Conservation (phyloP, 2,113 vertebrate species). For the Madoqua kirkii region DNA sequence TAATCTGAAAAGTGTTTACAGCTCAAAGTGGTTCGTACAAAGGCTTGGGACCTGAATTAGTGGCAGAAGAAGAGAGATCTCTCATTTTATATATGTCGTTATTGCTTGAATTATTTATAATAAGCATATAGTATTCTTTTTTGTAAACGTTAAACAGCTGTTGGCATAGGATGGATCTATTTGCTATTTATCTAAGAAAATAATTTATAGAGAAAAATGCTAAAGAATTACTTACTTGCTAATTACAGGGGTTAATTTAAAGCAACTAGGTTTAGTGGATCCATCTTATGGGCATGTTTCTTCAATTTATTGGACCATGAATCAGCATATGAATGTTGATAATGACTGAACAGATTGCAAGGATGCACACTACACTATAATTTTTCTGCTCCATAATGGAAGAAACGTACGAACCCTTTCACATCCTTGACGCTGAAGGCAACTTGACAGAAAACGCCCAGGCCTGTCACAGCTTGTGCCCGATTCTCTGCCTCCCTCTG, state of each 20-base stretch:
- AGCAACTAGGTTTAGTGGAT: neutral
- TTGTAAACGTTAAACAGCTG: neutral
- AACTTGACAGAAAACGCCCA: neutral
- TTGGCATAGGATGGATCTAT: neutral
- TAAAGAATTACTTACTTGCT: neutral
- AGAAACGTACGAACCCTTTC: neutral
- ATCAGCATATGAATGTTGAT: slow-evolving; percentile 52
- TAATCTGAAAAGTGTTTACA: neutral
- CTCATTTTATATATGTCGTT: neutral
- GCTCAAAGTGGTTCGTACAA: neutral
- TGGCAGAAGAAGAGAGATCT: neutral
- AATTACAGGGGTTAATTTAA: slow-evolving; percentile 6
- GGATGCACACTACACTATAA: neutral
- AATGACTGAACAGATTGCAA: neutral
- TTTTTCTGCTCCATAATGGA: neutral
- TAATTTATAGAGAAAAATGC: neutral
- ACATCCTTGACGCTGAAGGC: neutral
- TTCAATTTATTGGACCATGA: neutral
- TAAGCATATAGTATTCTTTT: neutral
- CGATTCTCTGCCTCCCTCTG: neutral
- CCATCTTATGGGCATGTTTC: neutral
- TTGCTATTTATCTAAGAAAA: neutral
- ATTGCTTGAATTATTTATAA: neutral
- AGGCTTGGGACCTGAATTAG: neutral
- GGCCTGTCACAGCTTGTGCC: neutral